Conservation (phyloP, 2,888 invertebrate species). For the Lithophane semibrunnea region DNA sequence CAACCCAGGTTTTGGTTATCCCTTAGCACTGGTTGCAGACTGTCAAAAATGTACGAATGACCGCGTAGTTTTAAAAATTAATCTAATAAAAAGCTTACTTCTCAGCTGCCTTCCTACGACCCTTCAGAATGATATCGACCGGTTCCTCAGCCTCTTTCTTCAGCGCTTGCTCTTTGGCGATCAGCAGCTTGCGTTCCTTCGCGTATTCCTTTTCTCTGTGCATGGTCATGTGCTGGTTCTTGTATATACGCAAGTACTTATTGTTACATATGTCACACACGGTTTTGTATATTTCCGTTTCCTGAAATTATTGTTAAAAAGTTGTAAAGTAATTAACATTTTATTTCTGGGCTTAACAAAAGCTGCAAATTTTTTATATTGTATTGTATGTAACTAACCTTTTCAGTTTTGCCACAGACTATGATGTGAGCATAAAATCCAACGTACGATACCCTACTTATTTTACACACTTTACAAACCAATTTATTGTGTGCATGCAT, state of each 20-base stretch:
- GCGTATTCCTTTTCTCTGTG: conserved; percentile 80
- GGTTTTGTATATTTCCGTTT: conserved; percentile 85
- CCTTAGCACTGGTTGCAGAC: too few species aligned
- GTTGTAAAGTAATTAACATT: not conserved
- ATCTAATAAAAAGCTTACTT: conserved; percentile 72
- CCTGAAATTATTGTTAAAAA: conserved; percentile 74
- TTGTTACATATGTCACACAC: conserved; percentile 89
- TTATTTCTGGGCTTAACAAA: not conserved
- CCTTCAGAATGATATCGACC: conserved; percentile 48
- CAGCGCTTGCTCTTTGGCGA: conserved; percentile 62
- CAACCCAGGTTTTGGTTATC: too few species aligned
- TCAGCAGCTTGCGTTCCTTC: conserved; percentile 65
- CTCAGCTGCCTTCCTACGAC: conserved; percentile 79
- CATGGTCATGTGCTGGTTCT: conserved; percentile 89
- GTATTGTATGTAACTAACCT: conserved; percentile 76
- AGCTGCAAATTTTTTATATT: not conserved
- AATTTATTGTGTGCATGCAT: conserved; percentile 81
- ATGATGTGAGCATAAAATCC: conserved; percentile 90
- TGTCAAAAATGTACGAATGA: too few species aligned
- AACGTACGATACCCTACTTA: conserved; percentile 84
- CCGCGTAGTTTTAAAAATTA: too few species aligned
- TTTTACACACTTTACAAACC: conserved; percentile 84
- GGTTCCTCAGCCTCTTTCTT: conserved; percentile 55
- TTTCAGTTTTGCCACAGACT: conserved; percentile 90
- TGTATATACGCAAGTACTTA: conserved; percentile 89